Base-by-base conservation (phyloP, 2,888 invertebrate species). In the Himalopsyche anomala region DNA sequence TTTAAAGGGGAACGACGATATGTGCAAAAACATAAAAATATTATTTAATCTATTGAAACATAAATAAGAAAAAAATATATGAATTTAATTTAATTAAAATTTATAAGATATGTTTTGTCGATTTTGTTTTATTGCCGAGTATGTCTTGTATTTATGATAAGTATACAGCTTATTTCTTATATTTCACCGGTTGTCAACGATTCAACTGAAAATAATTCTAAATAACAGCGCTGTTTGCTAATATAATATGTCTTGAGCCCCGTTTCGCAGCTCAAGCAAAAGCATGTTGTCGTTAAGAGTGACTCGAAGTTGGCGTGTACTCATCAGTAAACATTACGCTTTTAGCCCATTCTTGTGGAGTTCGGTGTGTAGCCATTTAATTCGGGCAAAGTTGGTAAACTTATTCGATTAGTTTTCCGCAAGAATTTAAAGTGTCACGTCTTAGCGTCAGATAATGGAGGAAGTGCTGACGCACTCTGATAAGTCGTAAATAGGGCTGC, bases 341-440 rank as follows among this genome's bases (percentile, higher is more conserved):
- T 62, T 62, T 15, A 62, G 62, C 62, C 19, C 62, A 62, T 62
- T 62, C 62, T 62, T 62, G 19, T 11, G 9, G 28, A 62, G 62
- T 62, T 62, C 19, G n/a, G 62, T 62, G 62, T 62, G 62, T 62
- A n/a, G 62, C 62, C 62, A 62, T 62, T 62, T 62, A 62, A 62
- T 62, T 62, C 28, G 62, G 84, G 62, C 62, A 19, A 62, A 81
- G 56, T 81, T 85, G 51, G 55, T 85, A 85, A 85, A 82, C 85
- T 85, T 85, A 82, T 85, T 85, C 82, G 85, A 85, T 85, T 85
- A 85, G 85, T 69, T 85, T 85, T 85, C 85, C 82, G 82, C 85
- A 85, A 82, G 85, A 74, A 82, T 85, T 85, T 74, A 82, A 85
- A 85, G 82, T 82, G 85, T 74, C 82, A 82, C 69, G 80, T 80